A percentile compares a stretch with the other conserved stretches of the same genome.
phyloP scores from a whole-genome alignment of 2,888 invertebrate species.

The Noctua pronuba region DNA sequence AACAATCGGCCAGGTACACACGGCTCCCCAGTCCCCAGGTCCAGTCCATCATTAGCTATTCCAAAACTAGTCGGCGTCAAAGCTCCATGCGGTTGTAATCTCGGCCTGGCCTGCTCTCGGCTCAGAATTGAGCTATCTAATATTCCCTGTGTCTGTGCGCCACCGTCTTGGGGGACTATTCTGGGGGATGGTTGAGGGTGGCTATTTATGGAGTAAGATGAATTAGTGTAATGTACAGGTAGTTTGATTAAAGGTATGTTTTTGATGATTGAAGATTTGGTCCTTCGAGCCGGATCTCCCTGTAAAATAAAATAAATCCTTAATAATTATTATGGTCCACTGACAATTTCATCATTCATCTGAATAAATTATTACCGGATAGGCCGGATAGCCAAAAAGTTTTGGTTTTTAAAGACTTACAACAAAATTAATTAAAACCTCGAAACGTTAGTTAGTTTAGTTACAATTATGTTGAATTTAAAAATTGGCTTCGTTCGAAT shows the following conservation, averaged over 20 bases:
- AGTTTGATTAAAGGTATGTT: background rate
- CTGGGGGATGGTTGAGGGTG: conserved; percentile 12
- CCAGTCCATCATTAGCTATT: conserved; percentile 61
- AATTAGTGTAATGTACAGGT: background rate
- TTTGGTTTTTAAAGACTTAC: background rate
- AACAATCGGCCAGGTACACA: conserved; percentile 31
- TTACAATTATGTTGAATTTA: background rate
- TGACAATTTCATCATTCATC: background rate
- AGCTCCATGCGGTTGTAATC: conserved; percentile 58
- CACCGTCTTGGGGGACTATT: conserved; percentile 64
- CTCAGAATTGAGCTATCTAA: conserved; percentile 85
- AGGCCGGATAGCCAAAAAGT: background rate
- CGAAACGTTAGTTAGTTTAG: background rate
- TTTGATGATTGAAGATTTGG: background rate
- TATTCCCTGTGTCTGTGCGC: conserved; percentile 84
- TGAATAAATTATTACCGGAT: background rate
- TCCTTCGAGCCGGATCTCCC: background rate
- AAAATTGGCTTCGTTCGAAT: background rate
- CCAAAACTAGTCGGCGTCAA: conserved; percentile 66
- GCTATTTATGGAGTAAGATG: background rate
- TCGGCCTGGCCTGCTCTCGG: conserved; percentile 70
- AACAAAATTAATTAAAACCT: background rate
- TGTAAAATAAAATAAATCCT: background rate
- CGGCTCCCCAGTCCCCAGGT: conserved; percentile 32
- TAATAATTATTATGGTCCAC: background rate